phyloP scores from a whole-genome alignment of 1,140 invertebrate species.

The Lysiphlebus fabarum region DNA sequence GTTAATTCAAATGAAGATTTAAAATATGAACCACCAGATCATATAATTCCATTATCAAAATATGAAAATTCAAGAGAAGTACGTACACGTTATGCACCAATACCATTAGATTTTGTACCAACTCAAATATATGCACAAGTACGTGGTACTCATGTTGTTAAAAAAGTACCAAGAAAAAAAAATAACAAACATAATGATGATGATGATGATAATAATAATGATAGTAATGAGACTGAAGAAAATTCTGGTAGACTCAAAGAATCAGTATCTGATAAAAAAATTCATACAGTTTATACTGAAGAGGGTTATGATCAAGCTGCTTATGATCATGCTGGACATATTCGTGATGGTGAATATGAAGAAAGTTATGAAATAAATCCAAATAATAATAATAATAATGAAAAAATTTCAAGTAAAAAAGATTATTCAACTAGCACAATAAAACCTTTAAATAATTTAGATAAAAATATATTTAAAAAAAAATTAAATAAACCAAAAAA shows the following conservation, averaged over 20 bases:
- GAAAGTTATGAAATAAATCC: conserved; percentile 46
- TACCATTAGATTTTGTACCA: conserved; percentile 62
- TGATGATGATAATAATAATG: conserved; percentile 55
- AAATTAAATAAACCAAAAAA: neutral
- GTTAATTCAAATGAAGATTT: conserved; percentile 22
- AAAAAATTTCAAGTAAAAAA: conserved; percentile 1
- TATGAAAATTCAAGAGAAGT: conserved; percentile 51
- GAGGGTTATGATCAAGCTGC: conserved; percentile 75
- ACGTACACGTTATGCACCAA: conserved; percentile 51
- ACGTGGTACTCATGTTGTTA: conserved; percentile 60
- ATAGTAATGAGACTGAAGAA: conserved; percentile 59
- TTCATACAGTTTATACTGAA: conserved; percentile 71
- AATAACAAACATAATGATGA: conserved; percentile 58
- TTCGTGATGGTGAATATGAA: conserved; percentile 62
- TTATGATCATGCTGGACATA: conserved; percentile 72
- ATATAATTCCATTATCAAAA: conserved; percentile 46
- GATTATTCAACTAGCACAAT: neutral
- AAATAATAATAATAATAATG: neutral
- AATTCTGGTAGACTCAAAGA: conserved; percentile 64
- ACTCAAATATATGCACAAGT: conserved; percentile 67
- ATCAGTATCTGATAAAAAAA: conserved; percentile 67
- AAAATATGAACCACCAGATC: conserved; percentile 29
- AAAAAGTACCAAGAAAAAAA: conserved; percentile 56
- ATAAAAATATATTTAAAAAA: neutral
- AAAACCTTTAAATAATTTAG: neutral